Evolutionary conservation across 1,140 invertebrate genomes (phyloP).

Genomic region (Monomorium pharaonis): DNA sequence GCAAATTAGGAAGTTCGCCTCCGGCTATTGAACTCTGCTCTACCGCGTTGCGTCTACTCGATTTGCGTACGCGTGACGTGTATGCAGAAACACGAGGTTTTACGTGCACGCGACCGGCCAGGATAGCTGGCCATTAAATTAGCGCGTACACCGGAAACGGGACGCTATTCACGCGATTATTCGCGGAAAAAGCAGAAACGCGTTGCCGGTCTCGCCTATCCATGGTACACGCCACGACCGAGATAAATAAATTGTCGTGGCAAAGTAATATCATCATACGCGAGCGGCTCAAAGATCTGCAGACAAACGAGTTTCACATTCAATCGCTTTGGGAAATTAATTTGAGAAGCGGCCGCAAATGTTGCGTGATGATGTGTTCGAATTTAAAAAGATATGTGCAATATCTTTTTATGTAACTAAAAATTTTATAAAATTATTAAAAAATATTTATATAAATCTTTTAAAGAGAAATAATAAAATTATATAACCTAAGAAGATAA

Average conservation of each 20-base stretch:
- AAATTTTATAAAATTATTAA: background rate
- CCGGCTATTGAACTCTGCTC: background rate
- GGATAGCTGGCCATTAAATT: background rate
- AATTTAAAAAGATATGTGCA: background rate
- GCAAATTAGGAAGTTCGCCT: constrained; percentile 1
- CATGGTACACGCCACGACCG: background rate
- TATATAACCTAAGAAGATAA: background rate
- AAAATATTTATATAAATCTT: background rate
- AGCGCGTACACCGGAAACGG: constrained; percentile 3
- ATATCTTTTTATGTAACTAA: too few species aligned
- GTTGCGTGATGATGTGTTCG: too few species aligned
- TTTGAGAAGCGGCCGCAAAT: background rate
- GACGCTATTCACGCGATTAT: background rate
- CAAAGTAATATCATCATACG: too few species aligned
- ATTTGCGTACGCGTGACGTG: background rate
- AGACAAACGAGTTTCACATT: background rate
- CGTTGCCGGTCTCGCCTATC: background rate
- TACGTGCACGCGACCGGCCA: constrained; percentile 15
- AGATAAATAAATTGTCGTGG: constrained; percentile 9
- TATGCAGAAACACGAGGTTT: constrained; percentile 13
- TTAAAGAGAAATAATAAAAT: background rate
- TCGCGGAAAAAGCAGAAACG: background rate
- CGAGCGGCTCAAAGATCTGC: background rate
- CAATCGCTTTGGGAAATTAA: background rate
- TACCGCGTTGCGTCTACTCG: too few species aligned